Base-by-base conservation (phyloP, 1,140 invertebrate genomes). In the Cherax destructor region DNA sequence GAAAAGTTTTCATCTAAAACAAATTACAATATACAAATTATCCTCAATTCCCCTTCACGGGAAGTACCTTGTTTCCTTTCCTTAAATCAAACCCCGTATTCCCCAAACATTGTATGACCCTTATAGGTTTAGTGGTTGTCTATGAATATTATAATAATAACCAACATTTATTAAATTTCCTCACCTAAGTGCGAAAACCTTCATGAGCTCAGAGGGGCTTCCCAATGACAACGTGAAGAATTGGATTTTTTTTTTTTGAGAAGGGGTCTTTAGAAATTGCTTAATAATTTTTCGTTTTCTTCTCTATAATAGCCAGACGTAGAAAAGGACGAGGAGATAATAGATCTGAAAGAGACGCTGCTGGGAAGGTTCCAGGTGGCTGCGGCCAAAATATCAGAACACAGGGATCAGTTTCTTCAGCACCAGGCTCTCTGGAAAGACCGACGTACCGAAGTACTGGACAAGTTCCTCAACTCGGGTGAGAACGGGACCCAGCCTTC, bases 351-450 rank as follows among this genome's bases (percentile, higher is more conserved):
- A 74, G 90, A 88, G 78, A 59, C 72, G 21, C 79, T 92, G 83
- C n/a, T 92, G 21, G 84, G 41, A 49, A 80, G 93, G 50, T 92
- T 93, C 72, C 85, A 91, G 69, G 81, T 69, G 0, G 92, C 79
- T 49, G 85, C 92, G 4, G 21, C 10, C 24, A 83, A 89, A 52
- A 85, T 78, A 47, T 21, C 84, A 3, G 90, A 91, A n/a, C 90
- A 92, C 78, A 78, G 80, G 76, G 91, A 93, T 41, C 72, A 78
- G 65, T 92, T 93, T 76, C 81, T 86, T 24, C 92, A 87, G 59
- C 92, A 92, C 86, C 91, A 92, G 24, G 81, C 79, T 47, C 92
- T 92, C 50, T 93, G 92, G 92, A 80, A 88, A 76, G 92, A 93
- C 61, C 52, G 84, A 61, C 84, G 89, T 18, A 24, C 49, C 6